A percentile compares a stretch with the other conserved stretches of the same genome.
Evolutionary conservation across 2,888 invertebrate genomes (phyloP).

Genomic region (Thera obeliscata): DNA sequence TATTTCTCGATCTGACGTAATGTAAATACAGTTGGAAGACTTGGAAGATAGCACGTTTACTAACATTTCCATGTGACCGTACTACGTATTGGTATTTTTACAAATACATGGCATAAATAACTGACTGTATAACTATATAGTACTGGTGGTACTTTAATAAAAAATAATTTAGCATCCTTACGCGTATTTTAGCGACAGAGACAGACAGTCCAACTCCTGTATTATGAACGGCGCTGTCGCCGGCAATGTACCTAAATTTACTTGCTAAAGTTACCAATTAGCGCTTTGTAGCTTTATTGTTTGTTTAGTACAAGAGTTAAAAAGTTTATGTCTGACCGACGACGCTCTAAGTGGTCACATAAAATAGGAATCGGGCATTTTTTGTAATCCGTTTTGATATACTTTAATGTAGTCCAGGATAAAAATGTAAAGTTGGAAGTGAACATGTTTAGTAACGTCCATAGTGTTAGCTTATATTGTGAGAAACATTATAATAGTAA

Average conservation of each 20-base stretch:
- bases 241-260: constrained; percentile 60
- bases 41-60: too few relatives aligned
- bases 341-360: neutral
- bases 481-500: neutral
- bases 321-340: neutral
- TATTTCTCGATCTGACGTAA: too few relatives aligned
- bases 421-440: neutral
- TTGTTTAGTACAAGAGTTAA: neutral
- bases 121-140: too few relatives aligned
- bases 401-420: neutral
- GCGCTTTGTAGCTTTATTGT: constrained; percentile 24
- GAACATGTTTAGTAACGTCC: neutral
- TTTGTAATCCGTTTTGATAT: neutral
- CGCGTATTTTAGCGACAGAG: constrained; percentile 68
- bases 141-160: too few relatives aligned
- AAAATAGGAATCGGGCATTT: neutral
- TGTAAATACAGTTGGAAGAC: constrained; percentile 14
- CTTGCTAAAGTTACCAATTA: constrained; percentile 56
- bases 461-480: neutral
- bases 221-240: constrained; percentile 58
- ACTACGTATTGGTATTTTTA: too few relatives aligned
- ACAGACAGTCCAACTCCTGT: constrained; percentile 55
- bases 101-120: neutral
- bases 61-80: too few relatives aligned
- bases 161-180: constrained; percentile 47